These are phyloP conservation scores for Aplysia californica DNA, from an alignment of 1,140 invertebrate genomes.

Conservation along the genomic window DNA sequence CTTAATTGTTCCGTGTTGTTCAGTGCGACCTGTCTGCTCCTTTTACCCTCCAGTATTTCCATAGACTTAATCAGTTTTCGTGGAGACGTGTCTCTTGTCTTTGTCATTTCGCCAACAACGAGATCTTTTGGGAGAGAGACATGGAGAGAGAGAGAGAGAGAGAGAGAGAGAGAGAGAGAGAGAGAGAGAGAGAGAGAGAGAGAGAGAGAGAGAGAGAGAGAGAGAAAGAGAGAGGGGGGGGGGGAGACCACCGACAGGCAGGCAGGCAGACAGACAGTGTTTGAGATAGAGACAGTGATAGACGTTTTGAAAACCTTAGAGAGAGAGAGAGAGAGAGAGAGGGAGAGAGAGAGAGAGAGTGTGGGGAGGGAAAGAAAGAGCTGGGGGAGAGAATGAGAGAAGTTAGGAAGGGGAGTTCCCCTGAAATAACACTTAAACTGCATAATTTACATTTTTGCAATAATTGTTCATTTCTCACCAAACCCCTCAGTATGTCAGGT, in stretches of 20 bases:
- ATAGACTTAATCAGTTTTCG: too few relatives aligned
- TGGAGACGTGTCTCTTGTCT: too few relatives aligned
- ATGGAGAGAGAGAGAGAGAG: not conserved
- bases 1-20: too few relatives aligned
- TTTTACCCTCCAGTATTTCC: too few relatives aligned
- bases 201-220: conserved; percentile 6
- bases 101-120: too few relatives aligned
- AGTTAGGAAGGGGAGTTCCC: not conserved
- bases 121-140: too few relatives aligned
- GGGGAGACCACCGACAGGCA: not conserved
- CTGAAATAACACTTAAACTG: not conserved
- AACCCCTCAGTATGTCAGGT: too few relatives aligned
- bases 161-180: conserved; percentile 7
- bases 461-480: too few relatives aligned
- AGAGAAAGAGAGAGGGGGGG: conserved; percentile 1
- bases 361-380: not conserved
- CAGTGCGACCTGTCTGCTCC: too few relatives aligned
- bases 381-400: not conserved
- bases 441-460: too few relatives aligned
- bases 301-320: not conserved
- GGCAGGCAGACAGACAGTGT: not conserved
- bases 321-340: not conserved
- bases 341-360: conserved; percentile 9
- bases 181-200: conserved; percentile 7
- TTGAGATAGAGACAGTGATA: not conserved